Evolutionary conservation across 2,888 invertebrate genomes (phyloP), one percentile per base, ranked within the genome.

Genomic region (Lasioglossum calceatum): DNA sequence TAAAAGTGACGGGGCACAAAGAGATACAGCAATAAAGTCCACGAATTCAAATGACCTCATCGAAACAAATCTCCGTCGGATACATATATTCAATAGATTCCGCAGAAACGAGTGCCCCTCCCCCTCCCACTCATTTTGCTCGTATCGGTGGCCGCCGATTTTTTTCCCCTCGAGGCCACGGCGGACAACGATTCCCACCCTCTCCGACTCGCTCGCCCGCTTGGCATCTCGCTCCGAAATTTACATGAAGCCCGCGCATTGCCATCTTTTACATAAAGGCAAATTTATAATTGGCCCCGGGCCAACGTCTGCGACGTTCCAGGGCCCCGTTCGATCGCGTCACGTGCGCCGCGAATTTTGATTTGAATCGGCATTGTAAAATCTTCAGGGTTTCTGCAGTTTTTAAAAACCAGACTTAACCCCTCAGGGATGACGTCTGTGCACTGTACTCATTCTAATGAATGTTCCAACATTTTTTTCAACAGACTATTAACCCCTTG

Each of bases 271-370:
- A 81, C 84, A 89, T 88, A 88, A 88, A 82, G 88, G 86, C 72
- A 82, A 88, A 88, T 87, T 88, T 87, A 85, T 89, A 89, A 89
- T 89, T 89, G 89, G 89, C 88, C 19, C n/a, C 67, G 76, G 19
- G 87, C 89, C 89, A 89, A 78, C 83, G 75, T 88, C 84, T 81
- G 80, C 84, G 32, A 88, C 86, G 76, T 77, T 50, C 39, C 42
- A 4, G 23, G 19, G 14, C n/a, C 42, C 14, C 76, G 71, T 82
- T 86, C 86, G 86, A 86, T 86, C 79, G 79, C 77, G 80, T 71
- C 73, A 85, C 61, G 61, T 64, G 27, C 39, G 78, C 70, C 23
- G n/a, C 79, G 85, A 88, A 85, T 88, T 88, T 82, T 81, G 78
- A 88, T 87, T 87, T 85, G 81, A 54, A 87, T 82, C 75, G 79